Base-by-base conservation (phyloP, 2,888 invertebrate genomes). In the Neria commutata region DNA sequence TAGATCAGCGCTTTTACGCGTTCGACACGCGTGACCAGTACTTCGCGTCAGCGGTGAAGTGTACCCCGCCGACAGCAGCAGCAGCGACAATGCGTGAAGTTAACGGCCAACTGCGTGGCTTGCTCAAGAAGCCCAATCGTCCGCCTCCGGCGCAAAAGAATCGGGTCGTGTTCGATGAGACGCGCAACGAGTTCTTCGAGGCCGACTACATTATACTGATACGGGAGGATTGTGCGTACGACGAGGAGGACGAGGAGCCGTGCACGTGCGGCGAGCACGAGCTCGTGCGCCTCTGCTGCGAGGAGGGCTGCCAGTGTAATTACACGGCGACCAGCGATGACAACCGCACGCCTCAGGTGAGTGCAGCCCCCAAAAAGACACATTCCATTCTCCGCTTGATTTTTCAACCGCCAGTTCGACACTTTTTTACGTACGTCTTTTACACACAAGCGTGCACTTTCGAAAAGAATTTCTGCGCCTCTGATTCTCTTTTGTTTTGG, bases 141-240 rank as follows among this genome's bases (percentile, higher is more conserved):
- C 86, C 84, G 67, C 89, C 88, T 76, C 81, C 85, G 61, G 80
- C 84, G 60, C 89, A 88, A 71, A 91, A 90, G 75, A 88, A 93
- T 79, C 87, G 92, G 57, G 94, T 94, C 23, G 89, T 92, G 54
- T 94, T 94, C 76, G 92, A 94, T 78, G 94, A 94, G 83, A 91
- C 89, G 74, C 88, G 91, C 54, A 94, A 94, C 83, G 92, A 93
- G 80, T 94, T 93, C 83, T 94, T 94, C 80, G 94, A 94, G 72
- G 94, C 94, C 53, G 94, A 94, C 83, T 94, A 94, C 76, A 94
- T 94, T 74, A 94, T 94, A 72, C 85, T 94, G 64, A 93, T 94
- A 65, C 88, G 94, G 61, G 94, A 94, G 78, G 94, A 94, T 79
- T 92, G 92, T 76, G 89, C 89, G 72, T 91, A 89, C 75, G 92